Evolutionary conservation across 2,888 invertebrate species (phyloP), one percentile per base, ranked within the genome.

Genomic region (Hirtodrosophila confusa): DNA sequence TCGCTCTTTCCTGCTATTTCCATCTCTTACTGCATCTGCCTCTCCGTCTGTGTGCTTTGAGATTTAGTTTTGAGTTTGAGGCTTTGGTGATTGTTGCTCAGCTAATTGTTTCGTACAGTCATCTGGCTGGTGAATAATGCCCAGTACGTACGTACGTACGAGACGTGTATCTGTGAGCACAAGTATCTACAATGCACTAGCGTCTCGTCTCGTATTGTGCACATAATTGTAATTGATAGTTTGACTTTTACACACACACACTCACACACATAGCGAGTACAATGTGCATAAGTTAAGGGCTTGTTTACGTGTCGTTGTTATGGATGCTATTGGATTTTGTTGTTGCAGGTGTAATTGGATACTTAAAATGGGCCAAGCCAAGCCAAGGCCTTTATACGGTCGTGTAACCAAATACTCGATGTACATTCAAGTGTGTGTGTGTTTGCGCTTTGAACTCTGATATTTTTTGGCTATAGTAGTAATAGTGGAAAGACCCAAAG

Each of bases 241-340:
- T 75, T 66, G 61, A 61, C 70, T 73, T 66, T 60, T 56, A 44
- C 43, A 63, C 6, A n/a, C 11, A 61, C 12, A 36, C 24, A 61
- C 12, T 33, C 24, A 55, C 11, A 44, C 31, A 55, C 27, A 44
- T 29, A 48, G 37, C 1, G 45, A 50, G 65, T 78, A 48, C 75
- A 80, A 78, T 82, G 79, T 78, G 70, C 67, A 70, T 70, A 74
- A 76, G 80, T 70, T 79, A 79, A 79, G 77, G 77, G 80, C 76
- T 63, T 63, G 57, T 54, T 53, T 74, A 54, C 51, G 53, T 66
- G 47, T 48, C 54, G 48, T 58, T 72, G 41, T 48, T 69, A 39
- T 41, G 39, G 48, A 10, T 60, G 44, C 50, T 45, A 35, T 31
- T 44, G 47, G 61, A 45, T 53, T 58, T 50, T 71, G 31, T 64